Conservation (phyloP, 2,797 vertebrate species). For the Brachymystax lenok region DNA sequence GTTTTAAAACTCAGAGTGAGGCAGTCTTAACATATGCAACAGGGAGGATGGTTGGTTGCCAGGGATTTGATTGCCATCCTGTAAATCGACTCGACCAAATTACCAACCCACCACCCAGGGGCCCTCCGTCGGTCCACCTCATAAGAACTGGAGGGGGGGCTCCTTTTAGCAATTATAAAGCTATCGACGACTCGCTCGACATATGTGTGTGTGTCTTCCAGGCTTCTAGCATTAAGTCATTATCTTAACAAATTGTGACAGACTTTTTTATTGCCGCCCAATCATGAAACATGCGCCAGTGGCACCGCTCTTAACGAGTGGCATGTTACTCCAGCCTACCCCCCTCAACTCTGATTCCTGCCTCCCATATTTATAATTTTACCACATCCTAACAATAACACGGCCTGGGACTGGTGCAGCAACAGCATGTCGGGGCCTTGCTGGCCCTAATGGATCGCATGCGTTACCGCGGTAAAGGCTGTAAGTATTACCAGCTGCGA, state of each 20-base stretch:
- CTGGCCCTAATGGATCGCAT: conserved; percentile 93
- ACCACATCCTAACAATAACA: conserved; percentile 99
- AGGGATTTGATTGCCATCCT: conserved; percentile 62
- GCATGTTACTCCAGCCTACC: conserved; percentile 80
- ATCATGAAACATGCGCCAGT: conserved; percentile 77
- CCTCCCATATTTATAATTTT: conserved; percentile 96
- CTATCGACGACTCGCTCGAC: conserved; percentile 65
- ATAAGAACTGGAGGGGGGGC: background rate
- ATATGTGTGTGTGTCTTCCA: conserved; percentile 66
- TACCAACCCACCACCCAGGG: conserved; percentile 60
- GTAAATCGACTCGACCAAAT: conserved; percentile 67
- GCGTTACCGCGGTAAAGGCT: conserved; percentile 88
- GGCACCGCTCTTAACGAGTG: conserved; percentile 89
- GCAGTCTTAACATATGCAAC: background rate
- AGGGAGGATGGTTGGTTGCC: conserved; percentile 17
- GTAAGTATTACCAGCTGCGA: conserved; percentile 99
- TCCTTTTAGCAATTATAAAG: conserved; percentile 55
- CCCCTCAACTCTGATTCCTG: conserved; percentile 65
- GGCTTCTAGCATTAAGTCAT: conserved; percentile 80
- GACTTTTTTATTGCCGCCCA: conserved; percentile 75
- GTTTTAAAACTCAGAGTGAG: background rate
- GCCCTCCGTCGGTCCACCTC: conserved; percentile 10
- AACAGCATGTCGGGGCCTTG: conserved; percentile 90
- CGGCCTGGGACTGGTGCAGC: conserved; percentile 90
- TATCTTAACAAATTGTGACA: conserved; percentile 85